Evolutionary conservation across 2,888 invertebrate species (phyloP).

Genomic region (Drosophila sordidula): DNA sequence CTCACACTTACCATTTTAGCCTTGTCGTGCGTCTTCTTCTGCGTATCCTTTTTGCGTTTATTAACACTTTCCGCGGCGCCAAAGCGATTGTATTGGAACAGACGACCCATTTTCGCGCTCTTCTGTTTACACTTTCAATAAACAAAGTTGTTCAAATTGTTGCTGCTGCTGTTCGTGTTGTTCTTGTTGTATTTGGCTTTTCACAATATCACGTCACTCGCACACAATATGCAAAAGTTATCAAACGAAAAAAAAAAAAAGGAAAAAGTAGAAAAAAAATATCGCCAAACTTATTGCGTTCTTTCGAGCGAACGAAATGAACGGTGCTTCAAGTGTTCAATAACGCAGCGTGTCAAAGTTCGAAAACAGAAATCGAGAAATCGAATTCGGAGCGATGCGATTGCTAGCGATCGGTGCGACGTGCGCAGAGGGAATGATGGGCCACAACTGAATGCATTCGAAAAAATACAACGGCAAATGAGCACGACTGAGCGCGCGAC

Average conservation of each 20-base stretch:
- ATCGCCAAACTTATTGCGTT: conserved; percentile 57
- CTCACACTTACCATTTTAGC: conserved; percentile 68
- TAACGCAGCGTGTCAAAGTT: conserved; percentile 29
- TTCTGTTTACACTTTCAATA: conserved; percentile 64
- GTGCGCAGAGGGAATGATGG: conserved; percentile 83
- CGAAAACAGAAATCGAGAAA: conserved; percentile 11
- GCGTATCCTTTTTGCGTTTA: conserved; percentile 73
- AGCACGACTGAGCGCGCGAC: conserved; percentile 61
- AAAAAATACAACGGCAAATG: conserved; percentile 79
- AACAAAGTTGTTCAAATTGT: conserved; percentile 39
- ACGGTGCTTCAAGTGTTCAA: conserved; percentile 38
- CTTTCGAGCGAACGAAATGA: conserved; percentile 2
- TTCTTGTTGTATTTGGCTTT: conserved; percentile 6
- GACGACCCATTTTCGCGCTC: conserved; percentile 77
- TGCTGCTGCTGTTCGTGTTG: conserved; percentile 3
- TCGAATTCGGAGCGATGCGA: conserved; percentile 38
- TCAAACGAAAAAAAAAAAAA: conserved; percentile 5
- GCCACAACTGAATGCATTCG: conserved; percentile 68
- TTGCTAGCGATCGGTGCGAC: conserved; percentile 82
- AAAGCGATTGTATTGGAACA: conserved; percentile 83
- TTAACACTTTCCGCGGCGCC: conserved; percentile 67
- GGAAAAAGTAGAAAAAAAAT: conserved; percentile 37
- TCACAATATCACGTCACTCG: conserved; percentile 35
- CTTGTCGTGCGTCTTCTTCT: conserved; percentile 55
- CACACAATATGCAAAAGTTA: conserved; percentile 29